phyloP scores from a whole-genome alignment of 1,140 invertebrate species.

The Ceratoteleas bidentatus region DNA sequence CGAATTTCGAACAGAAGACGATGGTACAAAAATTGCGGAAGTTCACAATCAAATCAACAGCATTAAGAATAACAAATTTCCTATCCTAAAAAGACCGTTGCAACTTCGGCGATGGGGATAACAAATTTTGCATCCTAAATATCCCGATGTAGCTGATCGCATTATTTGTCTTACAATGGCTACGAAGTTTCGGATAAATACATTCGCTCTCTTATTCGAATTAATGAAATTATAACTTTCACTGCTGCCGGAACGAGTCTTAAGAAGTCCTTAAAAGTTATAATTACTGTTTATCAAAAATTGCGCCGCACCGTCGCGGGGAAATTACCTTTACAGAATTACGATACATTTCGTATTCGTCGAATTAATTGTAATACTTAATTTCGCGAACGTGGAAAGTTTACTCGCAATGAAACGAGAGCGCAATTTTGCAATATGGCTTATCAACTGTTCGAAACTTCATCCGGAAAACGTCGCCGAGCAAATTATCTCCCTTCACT shows the following conservation, averaged over 20 bases:
- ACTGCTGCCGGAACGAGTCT: conserved; percentile 21
- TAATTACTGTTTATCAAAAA: conserved; percentile 54
- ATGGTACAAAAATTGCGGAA: too few relatives aligned
- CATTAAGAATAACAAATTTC: neutral
- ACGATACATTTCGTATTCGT: conserved; percentile 28
- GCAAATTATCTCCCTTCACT: conserved; percentile 19
- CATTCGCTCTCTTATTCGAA: conserved; percentile 27
- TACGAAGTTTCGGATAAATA: conserved; percentile 42
- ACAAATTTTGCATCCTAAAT: conserved; percentile 39
- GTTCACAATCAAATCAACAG: too few relatives aligned
- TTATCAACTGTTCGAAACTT: conserved; percentile 33
- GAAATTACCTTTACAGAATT: conserved; percentile 27
- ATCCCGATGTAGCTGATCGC: conserved; percentile 24
- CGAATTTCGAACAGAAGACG: too few relatives aligned
- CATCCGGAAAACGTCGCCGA: conserved; percentile 5
- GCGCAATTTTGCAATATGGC: conserved; percentile 30
- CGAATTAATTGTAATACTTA: conserved; percentile 35
- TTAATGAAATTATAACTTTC: conserved; percentile 56
- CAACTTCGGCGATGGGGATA: neutral
- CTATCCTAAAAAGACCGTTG: too few relatives aligned
- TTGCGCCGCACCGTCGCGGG: conserved; percentile 10
- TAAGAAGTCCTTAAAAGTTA: conserved; percentile 52
- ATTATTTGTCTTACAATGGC: conserved; percentile 28
- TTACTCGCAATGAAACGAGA: conserved; percentile 13
- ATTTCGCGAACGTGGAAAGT: conserved; percentile 18